These are phyloP conservation scores for Hypselothyrea guttata DNA, from an alignment of 2,888 invertebrate genomes.

Conservation along the genomic window DNA sequence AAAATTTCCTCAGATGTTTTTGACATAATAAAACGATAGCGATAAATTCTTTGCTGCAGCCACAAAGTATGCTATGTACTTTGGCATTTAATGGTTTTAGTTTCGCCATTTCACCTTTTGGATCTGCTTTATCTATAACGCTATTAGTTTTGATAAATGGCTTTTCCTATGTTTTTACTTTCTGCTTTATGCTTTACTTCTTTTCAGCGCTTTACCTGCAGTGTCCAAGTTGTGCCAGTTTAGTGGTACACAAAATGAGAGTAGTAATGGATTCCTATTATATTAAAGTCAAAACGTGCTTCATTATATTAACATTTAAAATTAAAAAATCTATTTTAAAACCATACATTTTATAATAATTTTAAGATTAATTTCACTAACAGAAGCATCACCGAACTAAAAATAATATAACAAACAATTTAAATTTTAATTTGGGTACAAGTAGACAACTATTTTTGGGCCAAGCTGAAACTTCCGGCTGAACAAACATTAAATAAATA, in stretches of 20 bases:
- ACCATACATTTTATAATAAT: no score
- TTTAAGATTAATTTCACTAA: no score
- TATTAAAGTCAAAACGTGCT: no score
- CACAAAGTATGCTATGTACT: slow-evolving; percentile 13
- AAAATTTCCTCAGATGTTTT: background rate
- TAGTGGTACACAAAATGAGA: background rate
- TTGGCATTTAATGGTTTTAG: slow-evolving; percentile 45
- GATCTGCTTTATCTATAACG: slow-evolving; percentile 41
- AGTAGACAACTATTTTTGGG: no score
- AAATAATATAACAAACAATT: no score
- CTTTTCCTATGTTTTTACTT: slow-evolving; percentile 35
- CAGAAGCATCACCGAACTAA: no score
- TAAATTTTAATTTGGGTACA: no score
- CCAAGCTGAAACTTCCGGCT: no score
- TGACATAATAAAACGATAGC: background rate
- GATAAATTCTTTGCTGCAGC: background rate
- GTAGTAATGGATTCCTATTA: background rate
- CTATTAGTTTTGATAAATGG: slow-evolving; percentile 71
- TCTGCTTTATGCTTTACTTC: slow-evolving; percentile 31
- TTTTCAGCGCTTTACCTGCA: slow-evolving; percentile 50
- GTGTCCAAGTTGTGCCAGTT: no score
- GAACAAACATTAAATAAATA: no score
- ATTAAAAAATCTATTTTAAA: no score
- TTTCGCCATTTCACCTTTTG: slow-evolving; percentile 21
- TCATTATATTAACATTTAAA: no score